A percentile compares a stretch with the other conserved stretches of the same genome.
Evolutionary conservation across 2,888 invertebrate genomes (phyloP).

Genomic region (Plagodis pulveraria): DNA sequence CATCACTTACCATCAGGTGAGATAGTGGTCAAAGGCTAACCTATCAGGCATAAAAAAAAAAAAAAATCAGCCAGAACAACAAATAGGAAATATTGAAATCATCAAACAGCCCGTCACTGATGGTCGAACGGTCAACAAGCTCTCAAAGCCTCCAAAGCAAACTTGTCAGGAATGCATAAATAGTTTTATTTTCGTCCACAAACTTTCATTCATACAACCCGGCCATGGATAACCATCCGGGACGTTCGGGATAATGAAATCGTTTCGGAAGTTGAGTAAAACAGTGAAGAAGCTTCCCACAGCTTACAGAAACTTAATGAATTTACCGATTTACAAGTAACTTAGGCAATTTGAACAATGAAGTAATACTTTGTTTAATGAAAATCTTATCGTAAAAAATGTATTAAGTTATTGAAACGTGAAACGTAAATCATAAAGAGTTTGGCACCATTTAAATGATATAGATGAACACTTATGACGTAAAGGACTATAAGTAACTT

Average conservation of each 20-base stretch:
- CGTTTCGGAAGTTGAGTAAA: conserved; percentile 38
- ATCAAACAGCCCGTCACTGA: conserved; percentile 21
- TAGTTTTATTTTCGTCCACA: conserved; percentile 36
- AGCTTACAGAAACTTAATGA: too few relatives aligned
- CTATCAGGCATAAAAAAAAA: too few relatives aligned
- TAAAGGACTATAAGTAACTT: too few relatives aligned
- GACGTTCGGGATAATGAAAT: conserved; percentile 66
- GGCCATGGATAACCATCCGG: conserved; percentile 61
- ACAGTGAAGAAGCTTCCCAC: conserved; percentile 13
- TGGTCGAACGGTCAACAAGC: conserved; percentile 23
- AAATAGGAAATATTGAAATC: conserved; percentile 15
- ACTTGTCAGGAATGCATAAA: conserved; percentile 41
- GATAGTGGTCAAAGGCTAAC: too few relatives aligned
- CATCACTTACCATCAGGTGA: too few relatives aligned
- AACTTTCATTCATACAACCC: conserved; percentile 52
- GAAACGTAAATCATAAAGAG: too few relatives aligned
- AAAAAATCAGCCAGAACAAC: conserved; percentile 12
- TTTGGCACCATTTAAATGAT: too few relatives aligned
- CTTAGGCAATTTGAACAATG: not conserved
- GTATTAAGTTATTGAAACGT: too few relatives aligned
- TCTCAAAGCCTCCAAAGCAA: conserved; percentile 25
- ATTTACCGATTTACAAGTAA: not conserved
- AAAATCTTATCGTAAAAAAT: too few relatives aligned
- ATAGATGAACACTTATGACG: too few relatives aligned
- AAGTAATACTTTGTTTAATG: too few relatives aligned